Percentiles rank a stretch among this genome's conserved stretches.
phyloP scores from a whole-genome alignment of 2,797 vertebrate species.

The Malurus leucopterus region DNA sequence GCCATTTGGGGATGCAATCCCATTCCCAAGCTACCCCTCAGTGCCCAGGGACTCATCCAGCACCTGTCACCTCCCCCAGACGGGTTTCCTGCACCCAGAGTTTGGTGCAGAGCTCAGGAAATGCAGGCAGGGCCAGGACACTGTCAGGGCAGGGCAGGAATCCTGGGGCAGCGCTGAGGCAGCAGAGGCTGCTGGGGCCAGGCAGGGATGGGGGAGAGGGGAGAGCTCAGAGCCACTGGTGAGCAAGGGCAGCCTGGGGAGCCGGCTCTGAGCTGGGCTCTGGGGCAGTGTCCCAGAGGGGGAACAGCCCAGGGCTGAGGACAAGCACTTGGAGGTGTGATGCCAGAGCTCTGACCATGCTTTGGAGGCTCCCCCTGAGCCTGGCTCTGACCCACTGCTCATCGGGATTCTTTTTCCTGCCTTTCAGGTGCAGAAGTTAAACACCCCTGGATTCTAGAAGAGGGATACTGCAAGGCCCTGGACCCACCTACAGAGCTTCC shows the following conservation, averaged over 20 bases:
- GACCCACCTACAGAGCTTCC: neutral
- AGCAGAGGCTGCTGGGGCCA: neutral
- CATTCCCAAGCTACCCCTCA: neutral
- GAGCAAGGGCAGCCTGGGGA: neutral
- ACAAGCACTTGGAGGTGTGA: neutral
- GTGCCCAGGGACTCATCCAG: fast-evolving
- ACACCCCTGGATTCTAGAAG: neutral
- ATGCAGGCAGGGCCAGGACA: neutral
- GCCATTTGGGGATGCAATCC: neutral
- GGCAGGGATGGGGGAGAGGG: neutral
- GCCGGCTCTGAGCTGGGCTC: neutral
- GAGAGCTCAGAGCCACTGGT: fast-evolving
- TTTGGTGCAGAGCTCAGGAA: neutral
- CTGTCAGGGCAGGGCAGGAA: neutral
- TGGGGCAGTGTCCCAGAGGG: neutral
- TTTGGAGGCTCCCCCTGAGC: neutral
- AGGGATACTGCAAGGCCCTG: neutral
- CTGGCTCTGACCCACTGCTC: neutral
- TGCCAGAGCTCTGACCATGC: neutral
- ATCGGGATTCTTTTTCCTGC: neutral
- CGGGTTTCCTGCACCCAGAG: neutral
- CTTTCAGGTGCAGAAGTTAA: neutral
- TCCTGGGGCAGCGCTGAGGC: neutral
- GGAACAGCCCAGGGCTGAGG: neutral
- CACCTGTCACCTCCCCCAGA: neutral